A percentile compares a stretch with the other conserved stretches of the same genome.
Evolutionary conservation across 2,113 vertebrate species (phyloP).

Genomic region (Pachycephala philippinensis): DNA sequence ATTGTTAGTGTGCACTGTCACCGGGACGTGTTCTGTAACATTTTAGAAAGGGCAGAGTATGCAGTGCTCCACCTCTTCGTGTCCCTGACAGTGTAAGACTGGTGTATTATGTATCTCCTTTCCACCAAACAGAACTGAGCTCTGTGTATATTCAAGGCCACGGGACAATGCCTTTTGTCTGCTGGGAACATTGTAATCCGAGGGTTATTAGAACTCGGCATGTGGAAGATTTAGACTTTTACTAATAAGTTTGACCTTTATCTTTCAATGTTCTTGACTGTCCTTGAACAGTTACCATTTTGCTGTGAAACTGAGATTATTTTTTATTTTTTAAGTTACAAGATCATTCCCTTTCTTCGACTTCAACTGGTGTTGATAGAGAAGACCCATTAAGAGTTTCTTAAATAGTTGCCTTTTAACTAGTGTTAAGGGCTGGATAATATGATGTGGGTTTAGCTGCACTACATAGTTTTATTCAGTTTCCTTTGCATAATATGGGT

Average conservation of each 20-base stretch:
- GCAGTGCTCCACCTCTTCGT: not conserved
- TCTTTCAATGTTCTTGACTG: not conserved
- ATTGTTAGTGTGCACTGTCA: not conserved
- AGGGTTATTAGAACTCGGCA: not conserved
- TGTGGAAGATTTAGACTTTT: not conserved
- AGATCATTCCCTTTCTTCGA: not conserved
- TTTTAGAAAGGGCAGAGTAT: conserved; percentile 13
- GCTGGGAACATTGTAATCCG: not conserved
- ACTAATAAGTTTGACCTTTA: conserved; percentile 43
- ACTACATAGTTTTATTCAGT: not conserved
- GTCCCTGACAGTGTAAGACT: not conserved
- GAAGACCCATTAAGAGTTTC: not conserved
- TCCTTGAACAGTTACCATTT: not conserved
- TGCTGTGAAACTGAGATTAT: not conserved
- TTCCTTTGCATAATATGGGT: not conserved
- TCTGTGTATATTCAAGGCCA: not conserved
- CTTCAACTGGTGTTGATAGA: not conserved
- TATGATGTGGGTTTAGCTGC: not conserved
- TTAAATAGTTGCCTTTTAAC: not conserved
- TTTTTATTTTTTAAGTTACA: not conserved
- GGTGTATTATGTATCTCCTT: not conserved
- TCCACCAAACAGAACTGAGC: not conserved
- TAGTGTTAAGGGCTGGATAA: not conserved
- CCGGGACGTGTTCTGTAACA: not conserved
- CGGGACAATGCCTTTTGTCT: not conserved